Conservation (phyloP, 2,888 invertebrate genomes). For the Ischnus inquisitorius region DNA sequence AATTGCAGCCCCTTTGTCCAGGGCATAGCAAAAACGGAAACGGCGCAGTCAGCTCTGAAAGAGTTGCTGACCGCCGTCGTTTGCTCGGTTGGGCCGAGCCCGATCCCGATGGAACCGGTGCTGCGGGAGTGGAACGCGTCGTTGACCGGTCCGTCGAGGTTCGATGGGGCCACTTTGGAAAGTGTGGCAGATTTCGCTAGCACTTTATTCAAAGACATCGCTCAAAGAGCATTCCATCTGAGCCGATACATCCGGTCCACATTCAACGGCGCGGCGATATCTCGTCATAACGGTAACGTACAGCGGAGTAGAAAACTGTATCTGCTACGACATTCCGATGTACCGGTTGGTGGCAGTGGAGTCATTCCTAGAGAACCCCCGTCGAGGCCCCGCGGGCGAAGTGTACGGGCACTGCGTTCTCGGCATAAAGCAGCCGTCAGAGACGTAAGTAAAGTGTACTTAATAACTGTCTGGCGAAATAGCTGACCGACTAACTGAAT, state of each 20-base stretch:
- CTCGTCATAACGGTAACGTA: background rate
- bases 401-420: background rate
- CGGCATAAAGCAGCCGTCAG: background rate
- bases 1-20: background rate
- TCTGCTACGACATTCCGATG: background rate
- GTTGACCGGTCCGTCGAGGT: background rate
- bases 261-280: background rate
- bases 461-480: background rate
- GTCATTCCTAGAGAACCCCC: background rate
- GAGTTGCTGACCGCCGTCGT: background rate
- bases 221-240: background rate
- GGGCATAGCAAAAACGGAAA: background rate
- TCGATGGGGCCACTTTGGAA: background rate
- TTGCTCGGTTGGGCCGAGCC: background rate
- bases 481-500: background rate
- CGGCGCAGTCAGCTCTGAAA: background rate
- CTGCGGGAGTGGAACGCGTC: background rate
- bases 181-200: background rate
- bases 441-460: background rate
- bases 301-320: background rate
- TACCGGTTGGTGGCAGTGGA: conserved; percentile 1
- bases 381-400: background rate
- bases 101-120: background rate
- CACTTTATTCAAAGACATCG: background rate
- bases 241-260: background rate